Evolutionary conservation across 2,797 vertebrate species (phyloP).

Genomic region (Anomalospiza imberbis): DNA sequence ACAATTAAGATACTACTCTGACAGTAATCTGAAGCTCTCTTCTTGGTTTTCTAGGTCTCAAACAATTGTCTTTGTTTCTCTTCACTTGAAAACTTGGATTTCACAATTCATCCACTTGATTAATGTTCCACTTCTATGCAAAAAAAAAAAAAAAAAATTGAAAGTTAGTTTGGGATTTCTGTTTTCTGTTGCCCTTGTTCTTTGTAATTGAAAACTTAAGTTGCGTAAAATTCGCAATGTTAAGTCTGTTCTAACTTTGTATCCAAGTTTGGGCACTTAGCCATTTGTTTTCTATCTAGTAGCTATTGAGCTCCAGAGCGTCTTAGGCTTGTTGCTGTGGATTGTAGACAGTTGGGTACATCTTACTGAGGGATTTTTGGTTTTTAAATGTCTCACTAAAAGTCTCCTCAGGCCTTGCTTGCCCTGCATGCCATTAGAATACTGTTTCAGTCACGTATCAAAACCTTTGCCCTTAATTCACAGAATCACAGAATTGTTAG

Average conservation of each 20-base stretch:
- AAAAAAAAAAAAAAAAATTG: neutral
- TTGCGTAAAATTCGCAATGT: rapidly evolving
- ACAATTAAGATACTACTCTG: neutral
- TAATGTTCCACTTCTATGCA: neutral
- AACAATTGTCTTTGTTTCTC: neutral
- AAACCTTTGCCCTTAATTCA: neutral
- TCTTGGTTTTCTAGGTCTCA: neutral
- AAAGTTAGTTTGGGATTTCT: neutral
- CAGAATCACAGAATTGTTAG: neutral
- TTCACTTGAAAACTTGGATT: neutral
- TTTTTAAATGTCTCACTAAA: neutral
- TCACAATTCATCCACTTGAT: neutral
- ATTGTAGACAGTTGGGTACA: rapidly evolving
- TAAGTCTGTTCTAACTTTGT: neutral
- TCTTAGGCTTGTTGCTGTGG: neutral
- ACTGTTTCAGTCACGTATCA: neutral
- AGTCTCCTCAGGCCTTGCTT: neutral
- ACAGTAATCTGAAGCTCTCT: neutral
- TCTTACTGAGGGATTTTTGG: neutral
- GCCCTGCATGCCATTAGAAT: neutral
- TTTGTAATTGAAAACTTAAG: neutral
- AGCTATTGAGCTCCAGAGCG: neutral
- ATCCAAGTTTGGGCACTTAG: neutral
- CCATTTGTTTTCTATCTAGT: neutral
- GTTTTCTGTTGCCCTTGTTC: neutral